Evolutionary conservation across 2,797 vertebrate species (phyloP).

Genomic region (Odontamblyopus lacepedii): DNA sequence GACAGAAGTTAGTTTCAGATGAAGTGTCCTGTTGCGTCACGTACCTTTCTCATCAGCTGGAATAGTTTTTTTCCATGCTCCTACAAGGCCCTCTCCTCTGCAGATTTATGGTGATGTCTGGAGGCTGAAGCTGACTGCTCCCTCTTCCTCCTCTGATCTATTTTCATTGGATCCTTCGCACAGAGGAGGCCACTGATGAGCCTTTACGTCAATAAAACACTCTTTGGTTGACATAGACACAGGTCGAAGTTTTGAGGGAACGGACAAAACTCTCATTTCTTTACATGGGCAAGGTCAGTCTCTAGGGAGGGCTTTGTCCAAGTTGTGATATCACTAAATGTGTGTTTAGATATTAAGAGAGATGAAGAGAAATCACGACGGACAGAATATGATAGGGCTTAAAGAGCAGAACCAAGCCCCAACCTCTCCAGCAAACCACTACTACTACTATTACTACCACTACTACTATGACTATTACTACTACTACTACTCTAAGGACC

Average conservation of each 20-base stretch:
- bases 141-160: constrained; percentile 69
- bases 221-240: constrained; percentile 58
- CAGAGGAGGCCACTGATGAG: constrained; percentile 66
- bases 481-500: too few relatives aligned
- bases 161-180: constrained; percentile 74
- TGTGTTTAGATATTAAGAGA: background rate
- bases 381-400: too few relatives aligned
- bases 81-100: constrained; percentile 65
- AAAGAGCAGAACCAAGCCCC: too few relatives aligned
- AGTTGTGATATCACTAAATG: background rate
- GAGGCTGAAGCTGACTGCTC: constrained; percentile 72
- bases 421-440: too few relatives aligned
- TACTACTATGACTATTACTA: too few relatives aligned
- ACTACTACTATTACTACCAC: too few relatives aligned
- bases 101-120: constrained; percentile 76
- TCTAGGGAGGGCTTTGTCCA: background rate
- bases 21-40: constrained; percentile 78
- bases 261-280: constrained; percentile 15
- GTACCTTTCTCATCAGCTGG: constrained; percentile 73
- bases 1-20: constrained; percentile 72
- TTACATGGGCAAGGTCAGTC: background rate
- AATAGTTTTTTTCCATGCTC: constrained; percentile 60
- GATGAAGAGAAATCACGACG: too few relatives aligned
- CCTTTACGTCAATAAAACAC: constrained; percentile 73
- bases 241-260: constrained; percentile 32